These are phyloP conservation scores for Aphaenogaster ashmeadi DNA, from an alignment of 1,140 invertebrate species.

Conservation along the genomic window DNA sequence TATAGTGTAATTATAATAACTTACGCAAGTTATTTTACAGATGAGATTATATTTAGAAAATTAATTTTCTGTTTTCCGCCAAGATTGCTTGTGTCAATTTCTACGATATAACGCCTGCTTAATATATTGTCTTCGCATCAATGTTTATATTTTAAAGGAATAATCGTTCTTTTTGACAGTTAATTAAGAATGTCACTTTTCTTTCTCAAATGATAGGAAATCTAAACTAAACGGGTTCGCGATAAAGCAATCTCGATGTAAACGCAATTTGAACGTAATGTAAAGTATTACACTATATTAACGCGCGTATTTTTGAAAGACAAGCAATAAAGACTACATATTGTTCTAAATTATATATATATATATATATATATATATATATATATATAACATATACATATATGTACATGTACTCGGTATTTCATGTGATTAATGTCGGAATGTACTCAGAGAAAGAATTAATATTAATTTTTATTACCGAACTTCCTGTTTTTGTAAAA, in stretches of 20 bases:
- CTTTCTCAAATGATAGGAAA: neutral
- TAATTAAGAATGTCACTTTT: constrained; percentile 43
- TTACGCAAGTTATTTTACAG: neutral
- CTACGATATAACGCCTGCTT: neutral
- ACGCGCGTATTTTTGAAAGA: neutral
- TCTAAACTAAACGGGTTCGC: neutral
- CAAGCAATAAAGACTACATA: neutral
- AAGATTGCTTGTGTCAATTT: neutral
- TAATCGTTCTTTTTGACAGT: neutral
- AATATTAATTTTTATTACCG: constrained; percentile 9
- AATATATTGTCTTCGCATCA: neutral
- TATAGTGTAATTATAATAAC: neutral
- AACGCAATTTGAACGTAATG: constrained; percentile 10
- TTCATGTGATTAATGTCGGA: neutral
- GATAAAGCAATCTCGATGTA: constrained; percentile 12
- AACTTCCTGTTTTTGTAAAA: neutral
- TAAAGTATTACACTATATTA: neutral
- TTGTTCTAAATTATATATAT: neutral
- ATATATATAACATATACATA: neutral
- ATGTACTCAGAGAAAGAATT: neutral
- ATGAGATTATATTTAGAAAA: neutral
- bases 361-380: neutral
- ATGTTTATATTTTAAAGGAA: constrained; percentile 25
- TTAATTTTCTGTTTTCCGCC: neutral
- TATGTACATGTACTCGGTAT: neutral